These are phyloP conservation scores for Toxotes chatareus DNA, from an alignment of 2,113 vertebrate genomes.

Conservation along the genomic window DNA sequence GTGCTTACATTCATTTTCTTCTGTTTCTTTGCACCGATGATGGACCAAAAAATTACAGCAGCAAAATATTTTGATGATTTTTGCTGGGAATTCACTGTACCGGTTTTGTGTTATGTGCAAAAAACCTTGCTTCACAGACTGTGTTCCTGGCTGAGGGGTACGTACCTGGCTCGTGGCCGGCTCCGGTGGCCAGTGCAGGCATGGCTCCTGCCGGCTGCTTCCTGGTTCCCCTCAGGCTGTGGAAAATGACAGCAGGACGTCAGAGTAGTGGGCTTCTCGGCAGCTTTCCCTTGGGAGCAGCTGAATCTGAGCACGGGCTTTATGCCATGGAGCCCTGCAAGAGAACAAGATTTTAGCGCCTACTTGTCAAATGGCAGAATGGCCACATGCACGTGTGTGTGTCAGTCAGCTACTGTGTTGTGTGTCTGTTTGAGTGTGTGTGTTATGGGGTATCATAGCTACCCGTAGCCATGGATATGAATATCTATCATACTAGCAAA, in stretches of 20 bases:
- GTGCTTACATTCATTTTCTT: not conserved
- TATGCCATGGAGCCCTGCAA: conserved; percentile 76
- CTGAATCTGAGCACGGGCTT: conserved; percentile 50
- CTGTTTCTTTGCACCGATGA: not conserved
- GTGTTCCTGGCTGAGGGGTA: not conserved
- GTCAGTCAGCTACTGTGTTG: conserved; percentile 35
- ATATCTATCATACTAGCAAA: conserved; percentile 26
- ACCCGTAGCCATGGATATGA: conserved; percentile 30
- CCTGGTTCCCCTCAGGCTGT: conserved; percentile 63
- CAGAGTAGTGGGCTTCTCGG: conserved; percentile 51
- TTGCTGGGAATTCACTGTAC: not conserved
- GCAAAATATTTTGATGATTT: not conserved
- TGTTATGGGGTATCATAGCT: conserved; percentile 26
- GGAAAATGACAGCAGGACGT: conserved; percentile 65
- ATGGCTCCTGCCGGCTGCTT: conserved; percentile 70
- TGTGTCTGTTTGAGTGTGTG: conserved; percentile 18
- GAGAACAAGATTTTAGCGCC: conserved; percentile 63
- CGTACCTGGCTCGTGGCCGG: conserved; percentile 78
- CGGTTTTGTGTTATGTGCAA: conserved; percentile 6
- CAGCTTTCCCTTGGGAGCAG: conserved; percentile 41
- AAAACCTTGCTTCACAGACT: not conserved
- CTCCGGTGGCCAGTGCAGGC: conserved; percentile 76
- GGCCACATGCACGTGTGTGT: conserved; percentile 45
- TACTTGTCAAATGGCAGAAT: conserved; percentile 48
- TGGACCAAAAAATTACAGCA: not conserved